These are phyloP conservation scores for Triplophysa dalaica DNA, from an alignment of 2,113 vertebrate species.

Conservation along the genomic window DNA sequence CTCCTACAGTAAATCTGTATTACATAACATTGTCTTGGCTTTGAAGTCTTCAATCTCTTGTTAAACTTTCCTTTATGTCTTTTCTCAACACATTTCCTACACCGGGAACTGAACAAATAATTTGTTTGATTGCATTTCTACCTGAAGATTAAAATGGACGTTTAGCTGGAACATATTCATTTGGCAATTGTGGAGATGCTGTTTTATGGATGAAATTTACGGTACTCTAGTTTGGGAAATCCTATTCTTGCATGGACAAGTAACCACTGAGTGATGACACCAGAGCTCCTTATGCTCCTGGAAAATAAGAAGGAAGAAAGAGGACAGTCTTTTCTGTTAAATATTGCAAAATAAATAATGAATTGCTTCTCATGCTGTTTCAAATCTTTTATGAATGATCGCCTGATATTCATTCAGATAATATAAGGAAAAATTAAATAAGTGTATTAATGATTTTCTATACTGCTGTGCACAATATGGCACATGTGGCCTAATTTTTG, in stretches of 20 bases:
- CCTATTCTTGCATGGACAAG: not conserved
- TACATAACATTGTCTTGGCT: too few species aligned
- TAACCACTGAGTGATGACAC: conserved; percentile 13
- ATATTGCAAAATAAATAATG: not conserved
- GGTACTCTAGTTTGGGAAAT: not conserved
- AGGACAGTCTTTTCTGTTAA: too few species aligned
- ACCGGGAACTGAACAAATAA: too few species aligned
- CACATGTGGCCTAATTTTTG: conserved; percentile 13
- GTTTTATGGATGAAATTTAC: not conserved
- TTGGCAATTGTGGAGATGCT: not conserved
- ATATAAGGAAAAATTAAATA: not conserved
- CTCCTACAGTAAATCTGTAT: too few species aligned
- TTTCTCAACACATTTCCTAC: too few species aligned
- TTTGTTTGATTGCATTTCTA: not conserved
- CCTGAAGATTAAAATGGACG: not conserved
- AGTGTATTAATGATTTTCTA: not conserved
- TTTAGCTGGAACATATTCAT: not conserved
- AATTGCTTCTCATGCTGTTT: conserved; percentile 1
- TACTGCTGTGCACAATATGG: not conserved
- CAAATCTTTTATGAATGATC: conserved; percentile 31
- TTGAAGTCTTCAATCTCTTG: too few species aligned
- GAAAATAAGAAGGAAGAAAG: too few species aligned
- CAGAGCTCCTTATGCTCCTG: conserved; percentile 4
- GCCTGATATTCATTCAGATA: conserved; percentile 14
- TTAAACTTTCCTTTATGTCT: too few species aligned